These are phyloP conservation scores for Himantopus leucocephalus DNA, from an alignment of 2,113 vertebrate species.

Conservation along the genomic window DNA sequence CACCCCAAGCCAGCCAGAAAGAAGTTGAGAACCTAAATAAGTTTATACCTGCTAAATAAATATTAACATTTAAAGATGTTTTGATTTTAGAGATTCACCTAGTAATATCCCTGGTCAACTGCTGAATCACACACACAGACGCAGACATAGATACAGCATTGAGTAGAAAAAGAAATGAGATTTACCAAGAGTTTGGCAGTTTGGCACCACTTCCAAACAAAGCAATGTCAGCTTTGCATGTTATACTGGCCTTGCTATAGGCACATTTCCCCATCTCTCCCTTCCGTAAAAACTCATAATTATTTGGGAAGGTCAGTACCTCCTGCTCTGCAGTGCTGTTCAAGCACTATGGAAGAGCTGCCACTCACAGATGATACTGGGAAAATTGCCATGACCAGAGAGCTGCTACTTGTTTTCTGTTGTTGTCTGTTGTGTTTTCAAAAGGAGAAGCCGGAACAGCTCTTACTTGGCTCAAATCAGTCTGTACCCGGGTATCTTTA, in stretches of 20 bases:
- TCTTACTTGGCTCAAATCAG: constrained; percentile 23
- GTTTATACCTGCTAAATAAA: neutral
- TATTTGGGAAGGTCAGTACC: constrained; percentile 16
- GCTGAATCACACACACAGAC: neutral
- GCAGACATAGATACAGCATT: neutral
- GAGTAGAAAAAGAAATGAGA: neutral
- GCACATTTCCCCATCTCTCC: neutral
- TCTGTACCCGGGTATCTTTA: neutral
- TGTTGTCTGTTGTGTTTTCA: neutral
- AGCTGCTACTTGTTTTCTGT: constrained; percentile 25
- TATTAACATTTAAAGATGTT: neutral
- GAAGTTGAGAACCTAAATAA: neutral
- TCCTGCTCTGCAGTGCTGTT: neutral
- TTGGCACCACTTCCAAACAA: neutral
- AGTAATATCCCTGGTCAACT: neutral
- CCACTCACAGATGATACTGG: constrained; percentile 6
- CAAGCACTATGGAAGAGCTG: neutral
- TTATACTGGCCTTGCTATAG: neutral
- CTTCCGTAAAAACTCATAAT: neutral
- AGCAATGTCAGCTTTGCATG: neutral
- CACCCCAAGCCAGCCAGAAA: fast-evolving
- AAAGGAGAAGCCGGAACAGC: constrained; percentile 33
- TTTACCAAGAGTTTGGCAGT: neutral
- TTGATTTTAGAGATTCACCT: neutral
- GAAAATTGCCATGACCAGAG: constrained; percentile 57